A percentile compares a stretch with the other conserved stretches of the same genome.
Evolutionary conservation across 1,140 invertebrate genomes (phyloP).

Genomic region (Dryas iulia): DNA sequence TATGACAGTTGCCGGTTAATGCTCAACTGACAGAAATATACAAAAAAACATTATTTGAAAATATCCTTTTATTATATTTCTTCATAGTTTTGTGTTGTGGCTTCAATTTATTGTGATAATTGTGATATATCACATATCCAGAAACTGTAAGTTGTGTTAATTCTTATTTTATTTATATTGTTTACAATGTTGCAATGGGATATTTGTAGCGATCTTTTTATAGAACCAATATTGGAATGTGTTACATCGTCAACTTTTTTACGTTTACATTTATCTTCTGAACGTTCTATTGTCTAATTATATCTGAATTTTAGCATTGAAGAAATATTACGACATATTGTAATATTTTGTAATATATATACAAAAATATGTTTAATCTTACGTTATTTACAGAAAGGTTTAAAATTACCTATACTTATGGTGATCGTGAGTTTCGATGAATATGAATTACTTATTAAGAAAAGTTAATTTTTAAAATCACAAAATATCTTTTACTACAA

Average conservation of each 20-base stretch:
- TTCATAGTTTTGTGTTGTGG: neutral
- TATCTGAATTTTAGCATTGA: neutral
- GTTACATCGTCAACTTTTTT: neutral
- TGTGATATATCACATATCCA: neutral
- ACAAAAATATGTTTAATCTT: no score
- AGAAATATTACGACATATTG: no score
- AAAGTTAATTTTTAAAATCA: no score
- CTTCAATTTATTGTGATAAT: neutral
- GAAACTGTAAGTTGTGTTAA: conserved; percentile 7
- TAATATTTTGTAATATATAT: no score
- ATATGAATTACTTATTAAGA: no score
- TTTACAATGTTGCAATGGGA: conserved; percentile 10
- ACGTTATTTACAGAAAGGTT: no score
- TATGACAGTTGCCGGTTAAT: conserved; percentile 9
- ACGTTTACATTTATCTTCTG: neutral
- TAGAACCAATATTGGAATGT: neutral
- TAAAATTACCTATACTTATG: no score
- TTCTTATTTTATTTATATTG: conserved; percentile 11
- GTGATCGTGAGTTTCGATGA: no score
- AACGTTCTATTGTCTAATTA: neutral
- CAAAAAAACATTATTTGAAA: conserved; percentile 11
- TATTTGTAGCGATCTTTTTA: conserved; percentile 5
- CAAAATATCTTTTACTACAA: no score
- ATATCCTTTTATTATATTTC: neutral
- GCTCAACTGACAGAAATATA: conserved; percentile 6